Conservation (phyloP, 1,140 invertebrate species). For the Lasaia peninsularis region DNA sequence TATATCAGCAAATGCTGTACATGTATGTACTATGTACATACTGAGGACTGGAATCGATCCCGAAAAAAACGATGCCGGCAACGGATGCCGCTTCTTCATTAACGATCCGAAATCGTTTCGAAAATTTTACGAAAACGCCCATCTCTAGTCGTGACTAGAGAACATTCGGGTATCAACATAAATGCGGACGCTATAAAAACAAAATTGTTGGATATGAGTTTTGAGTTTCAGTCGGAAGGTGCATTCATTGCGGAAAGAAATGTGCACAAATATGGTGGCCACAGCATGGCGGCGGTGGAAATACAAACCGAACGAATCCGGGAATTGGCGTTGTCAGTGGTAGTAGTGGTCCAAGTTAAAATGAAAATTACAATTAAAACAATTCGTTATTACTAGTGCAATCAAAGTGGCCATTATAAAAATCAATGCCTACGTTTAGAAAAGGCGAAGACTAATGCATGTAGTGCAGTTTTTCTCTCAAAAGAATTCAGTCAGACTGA, state of each 20-base stretch:
- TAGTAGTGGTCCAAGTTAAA: too few species aligned
- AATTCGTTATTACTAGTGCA: conserved; percentile 28
- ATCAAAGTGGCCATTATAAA: conserved; percentile 28
- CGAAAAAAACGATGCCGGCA: too few species aligned
- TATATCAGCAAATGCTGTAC: too few species aligned
- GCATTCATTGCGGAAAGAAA: conserved; percentile 15
- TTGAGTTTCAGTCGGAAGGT: conserved; percentile 18
- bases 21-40: too few species aligned
- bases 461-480: conserved; percentile 33
- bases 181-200: conserved; percentile 24
- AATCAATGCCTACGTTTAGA: conserved; percentile 19
- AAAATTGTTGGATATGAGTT: conserved; percentile 22
- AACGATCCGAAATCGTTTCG: too few species aligned
- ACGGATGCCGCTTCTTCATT: too few species aligned
- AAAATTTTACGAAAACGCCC: too few species aligned
- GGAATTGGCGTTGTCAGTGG: not conserved
- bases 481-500: conserved; percentile 27
- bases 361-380: conserved; percentile 5
- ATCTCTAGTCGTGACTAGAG: conserved; percentile 25
- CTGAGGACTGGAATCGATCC: too few species aligned
- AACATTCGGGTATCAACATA: conserved; percentile 21
- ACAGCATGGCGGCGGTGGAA: not conserved
- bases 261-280: not conserved
- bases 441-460: conserved; percentile 31
- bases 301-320: not conserved